Conservation (phyloP, 2,113 vertebrate genomes). For the Fulica atra region DNA sequence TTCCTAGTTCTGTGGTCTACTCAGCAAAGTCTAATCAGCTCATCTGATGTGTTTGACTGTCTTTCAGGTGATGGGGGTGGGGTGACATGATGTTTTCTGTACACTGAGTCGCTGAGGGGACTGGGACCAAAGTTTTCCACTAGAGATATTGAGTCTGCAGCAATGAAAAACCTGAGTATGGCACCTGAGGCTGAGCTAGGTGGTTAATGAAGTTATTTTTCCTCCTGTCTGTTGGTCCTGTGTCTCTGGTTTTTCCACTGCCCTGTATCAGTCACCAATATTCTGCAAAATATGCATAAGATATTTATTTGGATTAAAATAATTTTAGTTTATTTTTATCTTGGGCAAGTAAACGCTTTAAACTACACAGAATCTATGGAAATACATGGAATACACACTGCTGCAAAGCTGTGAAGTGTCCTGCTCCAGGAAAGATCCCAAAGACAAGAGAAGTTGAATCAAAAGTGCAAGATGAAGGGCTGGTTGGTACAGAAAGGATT, state of each 20-base stretch:
- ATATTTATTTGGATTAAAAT: neutral
- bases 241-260: neutral
- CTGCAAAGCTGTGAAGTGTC: neutral
- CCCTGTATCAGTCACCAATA: neutral
- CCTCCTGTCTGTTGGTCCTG: neutral
- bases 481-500: neutral
- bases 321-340: neutral
- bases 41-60: neutral
- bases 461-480: neutral
- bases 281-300: neutral
- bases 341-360: neutral
- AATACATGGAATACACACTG: neutral
- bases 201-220: neutral
- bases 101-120: neutral
- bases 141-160: neutral
- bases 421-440: neutral
- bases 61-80: neutral
- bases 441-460: neutral
- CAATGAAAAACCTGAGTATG: neutral
- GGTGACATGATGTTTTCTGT: neutral
- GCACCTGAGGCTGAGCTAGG: neutral
- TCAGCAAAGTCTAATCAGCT: neutral
- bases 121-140: neutral
- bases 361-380: neutral
- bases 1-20: neutral